These are phyloP conservation scores for Eurystomus glaucurus DNA, from an alignment of 2,797 vertebrate species.

Conservation along the genomic window DNA sequence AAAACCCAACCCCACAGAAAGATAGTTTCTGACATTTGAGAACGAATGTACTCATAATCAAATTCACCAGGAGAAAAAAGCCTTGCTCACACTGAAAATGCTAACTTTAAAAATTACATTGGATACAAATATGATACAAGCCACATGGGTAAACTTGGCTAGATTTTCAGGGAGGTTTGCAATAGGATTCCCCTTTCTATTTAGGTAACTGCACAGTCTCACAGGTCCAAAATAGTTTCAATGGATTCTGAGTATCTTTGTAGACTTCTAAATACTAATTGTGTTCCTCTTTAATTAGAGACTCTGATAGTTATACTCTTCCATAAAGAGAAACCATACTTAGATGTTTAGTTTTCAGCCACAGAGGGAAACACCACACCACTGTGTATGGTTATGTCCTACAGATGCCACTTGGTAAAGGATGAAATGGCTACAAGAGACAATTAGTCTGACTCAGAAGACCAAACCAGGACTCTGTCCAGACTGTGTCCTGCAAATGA, in stretches of 20 bases:
- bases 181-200: background rate
- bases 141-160: background rate
- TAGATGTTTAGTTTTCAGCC: constrained; percentile 49
- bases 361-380: constrained; percentile 49
- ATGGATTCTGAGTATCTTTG: constrained; percentile 40
- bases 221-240: constrained; percentile 54
- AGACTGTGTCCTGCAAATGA: background rate
- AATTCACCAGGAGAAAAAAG: background rate
- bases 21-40: background rate
- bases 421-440: constrained; percentile 28
- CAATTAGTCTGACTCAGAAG: background rate
- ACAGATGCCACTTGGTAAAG: constrained; percentile 37
- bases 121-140: background rate
- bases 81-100: background rate
- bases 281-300: constrained; percentile 70
- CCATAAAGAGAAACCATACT: constrained; percentile 67
- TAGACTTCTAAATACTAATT: constrained; percentile 53
- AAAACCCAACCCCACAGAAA: background rate
- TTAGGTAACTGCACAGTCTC: constrained; percentile 33
- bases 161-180: background rate
- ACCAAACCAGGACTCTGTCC: background rate
- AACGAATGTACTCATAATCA: background rate
- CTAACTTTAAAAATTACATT: background rate
- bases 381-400: background rate
- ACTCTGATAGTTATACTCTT: background rate